These are phyloP conservation scores for Atethmia centrago DNA, from an alignment of 2,888 invertebrate species.

Conservation along the genomic window DNA sequence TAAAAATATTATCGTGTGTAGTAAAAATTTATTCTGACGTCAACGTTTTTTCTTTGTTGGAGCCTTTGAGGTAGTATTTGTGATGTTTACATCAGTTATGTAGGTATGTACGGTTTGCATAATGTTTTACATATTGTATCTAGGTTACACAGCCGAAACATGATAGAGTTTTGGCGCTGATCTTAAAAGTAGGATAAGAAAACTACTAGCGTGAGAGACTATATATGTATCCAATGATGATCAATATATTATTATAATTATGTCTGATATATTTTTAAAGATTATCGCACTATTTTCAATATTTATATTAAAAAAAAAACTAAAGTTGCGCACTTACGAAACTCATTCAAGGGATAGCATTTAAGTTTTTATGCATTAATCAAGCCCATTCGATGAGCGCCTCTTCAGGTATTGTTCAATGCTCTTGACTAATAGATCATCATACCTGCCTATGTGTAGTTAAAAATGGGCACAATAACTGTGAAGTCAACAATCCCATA, in stretches of 20 bases:
- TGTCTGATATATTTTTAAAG: too few relatives aligned
- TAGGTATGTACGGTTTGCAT: background rate
- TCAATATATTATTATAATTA: background rate
- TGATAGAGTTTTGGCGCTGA: slow-evolving; percentile 7
- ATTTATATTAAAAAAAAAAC: background rate
- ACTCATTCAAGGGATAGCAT: background rate
- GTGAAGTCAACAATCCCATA: background rate
- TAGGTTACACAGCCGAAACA: slow-evolving; percentile 25
- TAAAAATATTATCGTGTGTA: slow-evolving; percentile 39
- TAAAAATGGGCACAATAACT: background rate
- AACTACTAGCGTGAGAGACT: background rate
- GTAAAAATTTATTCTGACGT: slow-evolving; percentile 33
- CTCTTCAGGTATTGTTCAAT: slow-evolving; percentile 9
- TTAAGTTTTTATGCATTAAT: background rate
- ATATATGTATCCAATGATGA: background rate
- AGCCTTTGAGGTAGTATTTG: slow-evolving; percentile 8
- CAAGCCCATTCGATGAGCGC: background rate
- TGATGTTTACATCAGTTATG: slow-evolving; percentile 15
- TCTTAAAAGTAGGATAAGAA: slow-evolving; percentile 1
- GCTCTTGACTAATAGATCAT: background rate
- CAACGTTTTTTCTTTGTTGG: slow-evolving; percentile 30
- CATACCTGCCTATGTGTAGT: background rate
- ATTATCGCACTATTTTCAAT: too few relatives aligned
- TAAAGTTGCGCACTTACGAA: too few relatives aligned
- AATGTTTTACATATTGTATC: slow-evolving; percentile 23